Conservation (phyloP, 1,140 invertebrate species). For the Cydia splendana region DNA sequence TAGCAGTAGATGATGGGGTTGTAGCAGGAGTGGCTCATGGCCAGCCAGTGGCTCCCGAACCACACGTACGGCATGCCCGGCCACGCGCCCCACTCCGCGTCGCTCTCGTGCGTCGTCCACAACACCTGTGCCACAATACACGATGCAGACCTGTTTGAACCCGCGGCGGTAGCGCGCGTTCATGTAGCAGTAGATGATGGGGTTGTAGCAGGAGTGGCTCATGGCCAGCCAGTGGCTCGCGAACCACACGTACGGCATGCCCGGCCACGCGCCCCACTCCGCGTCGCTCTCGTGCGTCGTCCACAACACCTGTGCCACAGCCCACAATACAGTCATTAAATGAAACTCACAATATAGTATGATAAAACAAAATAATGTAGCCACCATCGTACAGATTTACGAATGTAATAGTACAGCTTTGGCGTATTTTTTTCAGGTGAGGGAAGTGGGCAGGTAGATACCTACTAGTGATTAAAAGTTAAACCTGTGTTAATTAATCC, state of each 20-base stretch:
- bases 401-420: too few species aligned
- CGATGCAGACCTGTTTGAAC: slow-evolving; percentile 77
- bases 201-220: slow-evolving; percentile 94
- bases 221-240: slow-evolving; percentile 90
- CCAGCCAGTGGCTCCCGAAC: slow-evolving; percentile 88
- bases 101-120: slow-evolving; percentile 60
- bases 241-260: slow-evolving; percentile 85
- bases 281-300: slow-evolving; percentile 68
- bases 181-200: slow-evolving; percentile 94
- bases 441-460: too few species aligned
- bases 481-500: too few species aligned
- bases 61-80: slow-evolving; percentile 83
- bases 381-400: too few species aligned
- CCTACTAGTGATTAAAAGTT: too few species aligned
- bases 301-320: slow-evolving; percentile 81
- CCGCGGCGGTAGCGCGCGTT: slow-evolving; percentile 87
- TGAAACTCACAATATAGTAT: not conserved
- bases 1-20: slow-evolving; percentile 95
- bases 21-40: slow-evolving; percentile 93
- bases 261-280: slow-evolving; percentile 74
- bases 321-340: slow-evolving; percentile 22
- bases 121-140: slow-evolving; percentile 81
- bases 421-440: too few species aligned
- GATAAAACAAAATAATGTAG: too few species aligned
- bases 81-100: slow-evolving; percentile 77